Percentiles rank a stretch among this genome's conserved stretches.
phyloP scores from a whole-genome alignment of 2,797 vertebrate genomes.

The Spinus pinus region DNA sequence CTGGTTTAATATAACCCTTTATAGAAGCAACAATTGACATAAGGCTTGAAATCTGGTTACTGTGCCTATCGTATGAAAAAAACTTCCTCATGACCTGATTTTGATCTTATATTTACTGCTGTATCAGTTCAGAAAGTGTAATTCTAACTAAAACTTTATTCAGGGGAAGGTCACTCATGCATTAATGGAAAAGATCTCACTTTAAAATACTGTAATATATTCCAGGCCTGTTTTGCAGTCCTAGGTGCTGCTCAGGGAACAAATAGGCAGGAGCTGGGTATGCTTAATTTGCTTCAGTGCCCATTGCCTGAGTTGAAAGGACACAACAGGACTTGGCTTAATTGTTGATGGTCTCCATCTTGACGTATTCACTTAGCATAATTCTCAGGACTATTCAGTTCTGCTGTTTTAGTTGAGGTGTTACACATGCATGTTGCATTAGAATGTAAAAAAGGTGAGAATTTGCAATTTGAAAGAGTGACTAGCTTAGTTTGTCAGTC shows the following conservation, averaged over 20 bases:
- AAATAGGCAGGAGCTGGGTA: not conserved
- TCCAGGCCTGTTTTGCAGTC: not conserved
- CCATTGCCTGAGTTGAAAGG: not conserved
- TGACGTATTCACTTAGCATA: not conserved
- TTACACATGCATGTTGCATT: rapidly evolving
- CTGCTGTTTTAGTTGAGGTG: not conserved
- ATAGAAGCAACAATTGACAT: not conserved
- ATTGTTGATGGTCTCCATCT: not conserved
- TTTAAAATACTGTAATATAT: not conserved
- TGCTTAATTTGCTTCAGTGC: not conserved
- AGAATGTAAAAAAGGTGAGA: not conserved
- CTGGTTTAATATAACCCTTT: not conserved
- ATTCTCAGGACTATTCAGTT: not conserved
- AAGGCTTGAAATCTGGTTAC: not conserved
- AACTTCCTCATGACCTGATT: not conserved
- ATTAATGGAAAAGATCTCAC: not conserved
- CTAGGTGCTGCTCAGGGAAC: not conserved
- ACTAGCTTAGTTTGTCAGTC: not conserved
- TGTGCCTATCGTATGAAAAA: not conserved
- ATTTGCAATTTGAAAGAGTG: not conserved
- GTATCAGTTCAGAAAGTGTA: not conserved
- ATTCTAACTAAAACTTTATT: not conserved
- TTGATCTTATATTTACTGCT: not conserved
- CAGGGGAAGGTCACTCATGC: not conserved
- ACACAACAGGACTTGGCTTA: not conserved